A percentile compares a stretch with the other conserved stretches of the same genome.
These are phyloP conservation scores for Operophtera brumata DNA, from an alignment of 2,888 invertebrate genomes.

Conservation along the genomic window DNA sequence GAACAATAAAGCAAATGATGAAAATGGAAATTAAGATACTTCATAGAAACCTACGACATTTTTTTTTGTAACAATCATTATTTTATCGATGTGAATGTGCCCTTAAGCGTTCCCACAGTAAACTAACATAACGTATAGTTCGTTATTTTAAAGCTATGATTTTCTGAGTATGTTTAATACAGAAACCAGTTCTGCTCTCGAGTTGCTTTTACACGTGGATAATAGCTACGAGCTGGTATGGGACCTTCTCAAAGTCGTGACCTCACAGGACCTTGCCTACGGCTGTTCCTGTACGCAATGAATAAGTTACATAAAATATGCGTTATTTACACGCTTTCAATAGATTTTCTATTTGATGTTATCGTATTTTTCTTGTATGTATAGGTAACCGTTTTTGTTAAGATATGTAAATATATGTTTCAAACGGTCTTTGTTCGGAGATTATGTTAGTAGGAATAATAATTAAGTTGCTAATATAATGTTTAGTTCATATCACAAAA, in stretches of 20 bases:
- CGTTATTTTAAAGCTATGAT: conserved; percentile 39
- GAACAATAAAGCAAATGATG: too few species aligned
- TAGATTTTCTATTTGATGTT: conserved; percentile 18
- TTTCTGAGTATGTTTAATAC: conserved; percentile 24
- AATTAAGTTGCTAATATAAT: too few species aligned
- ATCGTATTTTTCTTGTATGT: conserved; percentile 18
- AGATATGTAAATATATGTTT: background rate
- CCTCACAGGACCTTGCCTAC: conserved; percentile 68
- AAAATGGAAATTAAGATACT: too few species aligned
- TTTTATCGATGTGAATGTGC: background rate
- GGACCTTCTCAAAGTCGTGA: conserved; percentile 75
- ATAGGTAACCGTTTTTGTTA: background rate
- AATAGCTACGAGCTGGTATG: conserved; percentile 57
- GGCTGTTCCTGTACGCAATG: conserved; percentile 45
- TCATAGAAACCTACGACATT: too few species aligned
- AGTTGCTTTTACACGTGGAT: conserved; percentile 40
- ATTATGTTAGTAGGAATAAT: too few species aligned
- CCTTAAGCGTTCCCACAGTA: conserved; percentile 14
- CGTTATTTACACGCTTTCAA: conserved; percentile 26
- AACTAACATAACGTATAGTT: conserved; percentile 29
- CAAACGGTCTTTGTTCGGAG: background rate
- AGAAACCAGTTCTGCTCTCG: conserved; percentile 49
- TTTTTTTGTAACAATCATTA: too few species aligned
- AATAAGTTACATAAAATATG: conserved; percentile 28
- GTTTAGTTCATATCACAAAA: too few species aligned